Percentiles rank a stretch among this genome's conserved stretches.
Conservation (phyloP, 2,797 vertebrate genomes). For the Xerus rutilus region DNA sequence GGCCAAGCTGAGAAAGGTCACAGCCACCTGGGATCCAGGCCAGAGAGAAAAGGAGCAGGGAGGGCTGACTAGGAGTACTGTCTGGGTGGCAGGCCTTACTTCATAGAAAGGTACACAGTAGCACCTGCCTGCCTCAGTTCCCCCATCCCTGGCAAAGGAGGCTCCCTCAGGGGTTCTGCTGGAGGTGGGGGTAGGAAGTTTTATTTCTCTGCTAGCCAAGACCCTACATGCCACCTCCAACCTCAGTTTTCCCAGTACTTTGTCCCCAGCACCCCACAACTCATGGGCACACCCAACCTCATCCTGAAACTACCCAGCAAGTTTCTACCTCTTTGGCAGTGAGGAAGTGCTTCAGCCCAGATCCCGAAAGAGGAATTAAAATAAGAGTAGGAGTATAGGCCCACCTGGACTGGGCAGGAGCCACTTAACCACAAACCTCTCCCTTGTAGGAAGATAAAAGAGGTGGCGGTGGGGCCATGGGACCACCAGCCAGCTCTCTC, state of each 20-base stretch:
- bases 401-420: slow-evolving; percentile 10
- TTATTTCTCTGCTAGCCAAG: background rate
- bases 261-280: background rate
- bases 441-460: background rate
- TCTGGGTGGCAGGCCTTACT: background rate
- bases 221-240: background rate
- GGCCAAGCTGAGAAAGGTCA: slow-evolving; percentile 82
- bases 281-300: background rate
- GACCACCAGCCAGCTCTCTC: background rate
- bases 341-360: slow-evolving; percentile 37
- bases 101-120: background rate
- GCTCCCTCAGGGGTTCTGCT: background rate
- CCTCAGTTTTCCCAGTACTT: background rate
- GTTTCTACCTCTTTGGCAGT: slow-evolving; percentile 3
- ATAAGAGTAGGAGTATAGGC: background rate
- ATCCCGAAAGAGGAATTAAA: slow-evolving; percentile 53
- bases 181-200: background rate
- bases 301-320: slow-evolving; percentile 20
- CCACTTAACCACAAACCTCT: background rate
- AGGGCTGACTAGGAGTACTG: slow-evolving; percentile 27
- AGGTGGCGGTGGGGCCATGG: background rate
- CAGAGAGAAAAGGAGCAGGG: slow-evolving; percentile 64
- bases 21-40: slow-evolving; percentile 75
- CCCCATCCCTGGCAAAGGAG: background rate
- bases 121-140: background rate